Percentiles rank a stretch among this genome's conserved stretches.
These are phyloP conservation scores for Noctua fimbriata DNA, from an alignment of 2,888 invertebrate species.

Conservation along the genomic window DNA sequence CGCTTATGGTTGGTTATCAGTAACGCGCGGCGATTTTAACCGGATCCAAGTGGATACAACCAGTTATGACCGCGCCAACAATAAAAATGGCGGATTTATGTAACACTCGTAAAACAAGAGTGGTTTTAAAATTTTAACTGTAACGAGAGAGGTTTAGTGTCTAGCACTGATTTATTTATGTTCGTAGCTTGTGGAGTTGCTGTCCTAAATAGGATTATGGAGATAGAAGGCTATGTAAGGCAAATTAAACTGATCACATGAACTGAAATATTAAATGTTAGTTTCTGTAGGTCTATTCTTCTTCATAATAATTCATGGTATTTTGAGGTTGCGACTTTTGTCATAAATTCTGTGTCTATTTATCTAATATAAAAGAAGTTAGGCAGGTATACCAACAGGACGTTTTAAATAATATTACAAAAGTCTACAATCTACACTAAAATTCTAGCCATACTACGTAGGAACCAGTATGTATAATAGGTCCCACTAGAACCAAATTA, in stretches of 20 bases:
- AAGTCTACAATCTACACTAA: neutral
- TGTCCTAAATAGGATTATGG: slow-evolving; percentile 2
- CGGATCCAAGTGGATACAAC: slow-evolving; percentile 55
- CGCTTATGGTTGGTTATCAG: slow-evolving; percentile 11
- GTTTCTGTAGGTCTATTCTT: neutral
- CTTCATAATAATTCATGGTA: neutral
- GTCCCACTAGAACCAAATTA: slow-evolving; percentile 4
- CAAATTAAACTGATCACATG: neutral
- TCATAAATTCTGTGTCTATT: neutral
- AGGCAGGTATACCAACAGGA: neutral
- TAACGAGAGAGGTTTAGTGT: slow-evolving; percentile 53
- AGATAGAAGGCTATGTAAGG: neutral
- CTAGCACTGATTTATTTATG: slow-evolving; percentile 49
- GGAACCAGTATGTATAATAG: neutral
- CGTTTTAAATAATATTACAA: neutral
- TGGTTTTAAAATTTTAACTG: slow-evolving; percentile 68
- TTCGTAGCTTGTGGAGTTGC: slow-evolving; percentile 5
- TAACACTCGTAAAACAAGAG: slow-evolving; percentile 66
- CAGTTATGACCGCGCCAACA: slow-evolving; percentile 56
- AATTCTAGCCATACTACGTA: neutral
- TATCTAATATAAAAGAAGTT: neutral
- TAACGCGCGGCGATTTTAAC: slow-evolving; percentile 30
- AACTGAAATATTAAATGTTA: neutral
- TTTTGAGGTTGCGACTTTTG: neutral
- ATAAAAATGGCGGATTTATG: slow-evolving; percentile 68